phyloP scores from a whole-genome alignment of 2,888 invertebrate species.

The Plebejus anna region DNA sequence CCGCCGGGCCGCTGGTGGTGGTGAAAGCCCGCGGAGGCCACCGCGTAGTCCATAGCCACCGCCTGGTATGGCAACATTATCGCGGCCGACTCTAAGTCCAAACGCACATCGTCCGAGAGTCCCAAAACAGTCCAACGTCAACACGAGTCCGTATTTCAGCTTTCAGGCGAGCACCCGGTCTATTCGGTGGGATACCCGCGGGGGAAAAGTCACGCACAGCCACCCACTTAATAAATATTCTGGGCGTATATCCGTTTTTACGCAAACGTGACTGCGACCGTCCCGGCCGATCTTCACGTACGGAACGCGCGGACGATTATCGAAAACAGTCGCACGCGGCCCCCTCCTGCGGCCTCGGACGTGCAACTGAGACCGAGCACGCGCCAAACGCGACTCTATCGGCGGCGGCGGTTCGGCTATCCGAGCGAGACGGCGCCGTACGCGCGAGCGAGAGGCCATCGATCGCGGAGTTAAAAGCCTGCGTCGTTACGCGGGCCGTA shows the following conservation, averaged over 20 bases:
- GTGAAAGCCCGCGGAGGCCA: constrained; percentile 75
- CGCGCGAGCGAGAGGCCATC: constrained; percentile 51
- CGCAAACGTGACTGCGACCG: constrained; percentile 76
- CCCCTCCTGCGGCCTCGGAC: constrained; percentile 76
- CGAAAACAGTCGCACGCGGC: constrained; percentile 78
- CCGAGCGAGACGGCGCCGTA: constrained; percentile 57
- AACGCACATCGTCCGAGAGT: constrained; percentile 16
- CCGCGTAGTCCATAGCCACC: constrained; percentile 92
- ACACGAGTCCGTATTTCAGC: constrained; percentile 44
- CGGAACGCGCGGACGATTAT: constrained; percentile 78
- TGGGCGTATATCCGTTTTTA: constrained; percentile 81
- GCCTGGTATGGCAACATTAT: constrained; percentile 92
- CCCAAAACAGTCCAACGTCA: constrained; percentile 43
- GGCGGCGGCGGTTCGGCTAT: constrained; percentile 63
- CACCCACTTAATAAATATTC: constrained; percentile 82
- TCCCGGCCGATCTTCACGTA: constrained; percentile 79
- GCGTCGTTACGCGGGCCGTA: constrained; percentile 78
- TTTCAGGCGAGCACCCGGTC: constrained; percentile 69
- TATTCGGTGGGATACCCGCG: constrained; percentile 67
- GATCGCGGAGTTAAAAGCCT: constrained; percentile 77
- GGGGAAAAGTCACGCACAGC: constrained; percentile 79
- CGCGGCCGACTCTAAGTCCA: constrained; percentile 42
- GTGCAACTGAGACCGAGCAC: constrained; percentile 77
- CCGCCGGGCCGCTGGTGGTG: constrained; percentile 76
- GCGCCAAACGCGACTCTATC: constrained; percentile 78